Evolutionary conservation across 2,888 invertebrate species (phyloP).

Genomic region (Ashinkailepas kermadecensis): DNA sequence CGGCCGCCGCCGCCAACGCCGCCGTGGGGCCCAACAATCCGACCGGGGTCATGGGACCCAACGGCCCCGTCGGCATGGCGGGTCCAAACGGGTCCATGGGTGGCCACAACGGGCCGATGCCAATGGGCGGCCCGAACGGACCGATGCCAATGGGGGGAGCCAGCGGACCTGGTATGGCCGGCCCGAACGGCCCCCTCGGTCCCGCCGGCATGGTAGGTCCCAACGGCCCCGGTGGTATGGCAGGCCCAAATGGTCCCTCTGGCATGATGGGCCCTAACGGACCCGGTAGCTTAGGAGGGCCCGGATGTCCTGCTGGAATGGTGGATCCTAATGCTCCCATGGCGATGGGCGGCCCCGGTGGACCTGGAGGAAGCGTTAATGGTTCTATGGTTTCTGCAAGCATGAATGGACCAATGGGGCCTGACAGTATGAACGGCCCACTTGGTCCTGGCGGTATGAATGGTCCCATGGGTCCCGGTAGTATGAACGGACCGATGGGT

Average conservation of each 20-base stretch:
- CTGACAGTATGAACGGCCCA: neutral
- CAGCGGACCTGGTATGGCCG: neutral
- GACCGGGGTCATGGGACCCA: slow-evolving; percentile 15
- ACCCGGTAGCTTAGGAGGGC: neutral
- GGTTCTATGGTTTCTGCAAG: neutral
- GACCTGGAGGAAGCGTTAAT: neutral
- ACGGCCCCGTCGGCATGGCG: neutral
- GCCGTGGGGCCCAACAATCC: neutral
- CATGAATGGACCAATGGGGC: too few species aligned
- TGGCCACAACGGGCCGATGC: too few species aligned
- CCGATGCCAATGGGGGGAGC: neutral
- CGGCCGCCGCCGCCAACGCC: neutral
- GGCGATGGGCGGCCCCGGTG: neutral
- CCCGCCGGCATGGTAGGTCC: neutral
- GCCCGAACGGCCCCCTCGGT: neutral
- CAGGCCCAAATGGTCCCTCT: neutral
- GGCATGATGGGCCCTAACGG: neutral
- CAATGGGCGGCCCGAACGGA: neutral
- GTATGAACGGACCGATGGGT: neutral
- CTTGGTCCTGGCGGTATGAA: neutral
- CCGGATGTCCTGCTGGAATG: neutral
- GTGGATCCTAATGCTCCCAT: neutral
- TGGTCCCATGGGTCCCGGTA: neutral
- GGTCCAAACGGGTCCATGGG: neutral
- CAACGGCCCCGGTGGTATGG: neutral